phyloP scores from a whole-genome alignment of 2,797 vertebrate species.

The Novumbra hubbsi region DNA sequence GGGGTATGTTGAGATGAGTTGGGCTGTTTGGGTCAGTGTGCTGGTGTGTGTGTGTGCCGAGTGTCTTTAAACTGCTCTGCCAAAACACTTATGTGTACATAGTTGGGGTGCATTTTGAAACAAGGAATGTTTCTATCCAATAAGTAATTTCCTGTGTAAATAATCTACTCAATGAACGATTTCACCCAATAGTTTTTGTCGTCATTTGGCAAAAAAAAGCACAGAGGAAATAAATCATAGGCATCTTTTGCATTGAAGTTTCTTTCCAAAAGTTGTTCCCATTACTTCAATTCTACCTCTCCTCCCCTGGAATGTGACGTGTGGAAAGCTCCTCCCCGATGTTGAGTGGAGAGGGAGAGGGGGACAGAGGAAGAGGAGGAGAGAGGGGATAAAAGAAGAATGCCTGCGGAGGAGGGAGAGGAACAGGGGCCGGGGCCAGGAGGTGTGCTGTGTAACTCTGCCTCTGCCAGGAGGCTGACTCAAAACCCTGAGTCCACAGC shows the following conservation, averaged over 20 bases:
- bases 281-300: not conserved
- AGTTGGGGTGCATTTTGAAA: not conserved
- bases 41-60: not conserved
- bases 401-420: conserved; percentile 42
- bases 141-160: not conserved
- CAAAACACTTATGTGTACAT: not conserved
- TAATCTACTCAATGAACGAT: not conserved
- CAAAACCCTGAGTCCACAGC: conserved; percentile 31
- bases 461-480: conserved; percentile 32
- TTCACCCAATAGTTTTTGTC: not conserved
- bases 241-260: not conserved
- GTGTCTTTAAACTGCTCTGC: not conserved
- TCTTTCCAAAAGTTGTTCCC: not conserved
- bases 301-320: conserved; percentile 56
- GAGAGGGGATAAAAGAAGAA: conserved; percentile 16
- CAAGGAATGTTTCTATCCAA: not conserved
- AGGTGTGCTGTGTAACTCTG: conserved; percentile 37
- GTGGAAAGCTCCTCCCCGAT: conserved; percentile 22
- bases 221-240: too few relatives aligned
- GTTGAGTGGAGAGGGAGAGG: conserved; percentile 55
- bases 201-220: too few relatives aligned
- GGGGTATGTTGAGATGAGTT: not conserved
- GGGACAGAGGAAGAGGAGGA: conserved; percentile 29
- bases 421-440: conserved; percentile 21
- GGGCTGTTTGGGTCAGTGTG: conserved; percentile 1